Base-by-base conservation (phyloP, 2,888 invertebrate genomes). In the Sphaerophoria rueppellii region DNA sequence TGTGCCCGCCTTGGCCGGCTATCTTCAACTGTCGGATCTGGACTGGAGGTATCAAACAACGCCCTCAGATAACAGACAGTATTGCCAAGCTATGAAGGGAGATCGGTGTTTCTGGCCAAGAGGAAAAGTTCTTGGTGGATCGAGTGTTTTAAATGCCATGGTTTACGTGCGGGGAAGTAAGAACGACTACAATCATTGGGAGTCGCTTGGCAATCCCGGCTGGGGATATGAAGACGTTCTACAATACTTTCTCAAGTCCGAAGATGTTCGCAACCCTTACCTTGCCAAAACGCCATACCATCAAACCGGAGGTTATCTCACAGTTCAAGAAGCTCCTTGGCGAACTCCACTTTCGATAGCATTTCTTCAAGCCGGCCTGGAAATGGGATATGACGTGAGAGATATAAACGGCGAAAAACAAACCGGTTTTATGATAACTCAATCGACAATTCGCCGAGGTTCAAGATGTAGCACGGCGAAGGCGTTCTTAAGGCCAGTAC, bases 11-110 rank as follows among this genome's bases (percentile, higher is more conserved):
- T 91, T 98, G 82, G 96, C 96, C 32, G 96, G 96, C 12, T 98
- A 97, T 91, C 94, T 95, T 34, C 97, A 98, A 90, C 94, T 97
- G 80, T 95, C 96, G 32, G 96, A 97, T 43, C 93, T 97, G 91
- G 98, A 98, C 92, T 98, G 98, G 98, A 95, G 97, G 92, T 98
- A 95, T 91, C 96, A 97, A 91, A 98, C 97, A 3, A 95, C 96
- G 4, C 96, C 96, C 0, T 95, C 95, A 0, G 93, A 93, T 46
- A 94, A 95, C 87, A 95, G 95, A 60, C 94, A 95, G n/a, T 97
- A 96, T 91, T 97, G 97, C 89, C 94, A 96, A 83, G 97, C 96
- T 6, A 97, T 97, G 97, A 94, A 95, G 87, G 96, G 96, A 0
- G 96, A 96, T 90, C 93, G 96, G 82, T 97, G 97, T 91, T 96